Percentiles rank a stretch among this genome's conserved stretches.
These are phyloP conservation scores for Ophion ventricosus DNA, from an alignment of 2,888 invertebrate species.

Conservation along the genomic window DNA sequence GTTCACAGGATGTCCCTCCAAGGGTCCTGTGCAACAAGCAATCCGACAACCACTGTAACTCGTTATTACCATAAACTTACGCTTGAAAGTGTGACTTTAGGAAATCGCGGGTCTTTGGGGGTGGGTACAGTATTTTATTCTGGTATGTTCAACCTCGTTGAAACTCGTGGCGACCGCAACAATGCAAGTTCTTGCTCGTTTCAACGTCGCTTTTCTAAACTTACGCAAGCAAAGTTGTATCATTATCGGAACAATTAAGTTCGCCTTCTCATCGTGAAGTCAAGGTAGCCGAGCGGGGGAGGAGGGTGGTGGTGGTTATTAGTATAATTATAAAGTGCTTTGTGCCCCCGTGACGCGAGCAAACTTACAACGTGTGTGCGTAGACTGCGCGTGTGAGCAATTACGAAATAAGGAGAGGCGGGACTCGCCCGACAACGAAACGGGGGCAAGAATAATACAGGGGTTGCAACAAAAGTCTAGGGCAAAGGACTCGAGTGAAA, in stretches of 20 bases:
- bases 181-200: conserved; percentile 12
- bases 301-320: conserved; percentile 29
- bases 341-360: background rate
- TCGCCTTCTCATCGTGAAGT: conserved; percentile 31
- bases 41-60: too few species aligned
- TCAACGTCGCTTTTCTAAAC: conserved; percentile 12
- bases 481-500: background rate
- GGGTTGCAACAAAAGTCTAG: conserved; percentile 1
- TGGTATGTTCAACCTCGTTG: background rate
- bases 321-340: conserved; percentile 48
- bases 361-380: background rate
- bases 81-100: too few species aligned
- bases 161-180: background rate
- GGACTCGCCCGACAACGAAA: background rate
- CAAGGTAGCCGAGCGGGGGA: background rate
- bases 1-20: too few species aligned
- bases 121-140: background rate
- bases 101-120: background rate
- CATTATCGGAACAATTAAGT: conserved; percentile 57
- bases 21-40: too few species aligned
- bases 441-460: background rate
- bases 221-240: conserved; percentile 30
- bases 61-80: too few species aligned
- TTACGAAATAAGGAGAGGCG: conserved; percentile 14
- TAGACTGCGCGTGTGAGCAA: conserved; percentile 7